These are phyloP conservation scores for Parapsyche elsis DNA, from an alignment of 1,140 invertebrate genomes.

Conservation along the genomic window DNA sequence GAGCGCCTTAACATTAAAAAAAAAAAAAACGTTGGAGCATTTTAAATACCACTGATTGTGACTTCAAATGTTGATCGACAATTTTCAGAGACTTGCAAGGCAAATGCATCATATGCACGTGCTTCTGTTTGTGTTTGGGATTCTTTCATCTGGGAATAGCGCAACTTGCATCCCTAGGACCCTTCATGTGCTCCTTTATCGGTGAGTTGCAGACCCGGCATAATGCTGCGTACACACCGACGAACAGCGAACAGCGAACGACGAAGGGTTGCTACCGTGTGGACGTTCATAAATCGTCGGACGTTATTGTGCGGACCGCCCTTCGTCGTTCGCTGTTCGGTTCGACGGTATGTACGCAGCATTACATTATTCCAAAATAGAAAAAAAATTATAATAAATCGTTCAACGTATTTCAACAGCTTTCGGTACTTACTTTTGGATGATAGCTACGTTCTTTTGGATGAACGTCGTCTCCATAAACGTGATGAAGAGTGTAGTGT, in stretches of 20 bases:
- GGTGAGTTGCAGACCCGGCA: not conserved
- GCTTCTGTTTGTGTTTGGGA: slow-evolving; percentile 68
- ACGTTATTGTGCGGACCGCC: no score
- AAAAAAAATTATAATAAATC: no score
- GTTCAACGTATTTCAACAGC: slow-evolving; percentile 60
- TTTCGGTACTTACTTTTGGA: slow-evolving; percentile 72
- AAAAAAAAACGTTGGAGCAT: no score
- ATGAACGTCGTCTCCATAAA: slow-evolving; percentile 74
- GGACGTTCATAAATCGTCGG: no score
- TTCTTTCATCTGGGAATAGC: slow-evolving; percentile 69
- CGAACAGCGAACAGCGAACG: no score
- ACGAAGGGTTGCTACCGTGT: no score
- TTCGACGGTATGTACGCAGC: no score
- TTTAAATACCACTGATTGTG: no score
- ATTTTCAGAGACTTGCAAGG: slow-evolving; percentile 68
- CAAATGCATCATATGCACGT: slow-evolving; percentile 68
- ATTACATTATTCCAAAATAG: no score
- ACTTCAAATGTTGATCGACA: not conserved
- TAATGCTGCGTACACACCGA: no score
- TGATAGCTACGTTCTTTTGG: slow-evolving; percentile 76
- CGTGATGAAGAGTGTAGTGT: slow-evolving; percentile 72
- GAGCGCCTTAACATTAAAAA: no score
- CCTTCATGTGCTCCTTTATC: slow-evolving; percentile 47
- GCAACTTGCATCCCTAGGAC: slow-evolving; percentile 60
- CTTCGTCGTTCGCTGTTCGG: no score